Evolutionary conservation across 2,113 vertebrate species (phyloP).

Genomic region (Formicarius rufipectus): DNA sequence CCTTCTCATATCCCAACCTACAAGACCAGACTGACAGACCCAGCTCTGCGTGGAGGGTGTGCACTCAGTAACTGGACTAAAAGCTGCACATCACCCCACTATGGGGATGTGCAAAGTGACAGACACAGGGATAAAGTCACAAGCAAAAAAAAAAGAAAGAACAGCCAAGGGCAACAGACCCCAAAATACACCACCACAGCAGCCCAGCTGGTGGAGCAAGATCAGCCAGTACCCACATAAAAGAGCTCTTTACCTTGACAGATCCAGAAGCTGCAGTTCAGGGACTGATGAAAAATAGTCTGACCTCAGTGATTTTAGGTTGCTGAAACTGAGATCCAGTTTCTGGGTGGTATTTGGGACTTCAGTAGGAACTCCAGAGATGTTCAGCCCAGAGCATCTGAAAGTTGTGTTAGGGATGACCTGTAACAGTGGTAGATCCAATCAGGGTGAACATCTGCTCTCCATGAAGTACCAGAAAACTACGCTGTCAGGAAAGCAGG

Average conservation of each 20-base stretch:
- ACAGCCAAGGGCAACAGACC: background rate
- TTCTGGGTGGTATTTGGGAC: constrained; percentile 62
- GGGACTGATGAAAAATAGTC: constrained; percentile 66
- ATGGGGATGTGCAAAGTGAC: background rate
- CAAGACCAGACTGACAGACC: background rate
- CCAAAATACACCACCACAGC: background rate
- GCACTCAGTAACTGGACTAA: background rate
- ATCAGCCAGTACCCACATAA: background rate
- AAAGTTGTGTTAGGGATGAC: constrained; percentile 59
- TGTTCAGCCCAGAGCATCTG: constrained; percentile 63
- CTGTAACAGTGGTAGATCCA: constrained; percentile 57
- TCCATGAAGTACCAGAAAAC: background rate
- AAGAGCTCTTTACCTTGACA: constrained; percentile 71
- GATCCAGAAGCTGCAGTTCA: constrained; percentile 71
- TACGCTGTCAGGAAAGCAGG: background rate
- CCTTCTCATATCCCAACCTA: background rate
- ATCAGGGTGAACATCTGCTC: background rate
- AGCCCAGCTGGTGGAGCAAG: background rate
- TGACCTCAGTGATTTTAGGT: constrained; percentile 43
- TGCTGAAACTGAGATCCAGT: constrained; percentile 79
- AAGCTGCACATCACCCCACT: background rate
- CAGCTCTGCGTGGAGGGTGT: background rate
- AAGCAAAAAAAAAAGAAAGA: background rate
- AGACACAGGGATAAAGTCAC: background rate
- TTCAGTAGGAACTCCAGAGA: constrained; percentile 47